Base-by-base conservation (phyloP, 2,888 invertebrate genomes). In the Teinopalpus imperialis region DNA sequence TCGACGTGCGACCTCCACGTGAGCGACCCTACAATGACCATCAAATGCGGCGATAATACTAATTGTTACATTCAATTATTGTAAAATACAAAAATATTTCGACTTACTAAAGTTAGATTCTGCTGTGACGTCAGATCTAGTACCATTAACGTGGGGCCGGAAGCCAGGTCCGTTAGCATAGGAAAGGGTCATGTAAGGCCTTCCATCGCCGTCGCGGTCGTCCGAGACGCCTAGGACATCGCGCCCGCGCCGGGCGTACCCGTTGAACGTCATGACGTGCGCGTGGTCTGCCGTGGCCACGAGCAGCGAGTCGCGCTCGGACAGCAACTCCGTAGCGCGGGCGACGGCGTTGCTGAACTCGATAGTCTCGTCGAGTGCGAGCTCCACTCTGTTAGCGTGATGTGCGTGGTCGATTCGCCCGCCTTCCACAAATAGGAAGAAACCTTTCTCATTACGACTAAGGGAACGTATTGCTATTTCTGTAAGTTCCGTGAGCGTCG, bases 271-370 rank as follows among this genome's bases (percentile, higher is more conserved):
- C 85, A 94, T 90, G 0, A 91, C 90, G 63, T 94, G 94, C 0
- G 93, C 90, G 66, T 94, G 94, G 74, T 94, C 94, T 0, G 93
- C 88, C 0, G 93, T 93, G 2, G 93, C 94, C n/a, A 95, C 90
- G 20, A 94, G 90, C 14, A 95, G 74, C 0, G 95, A 94, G 35
- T 95, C 93, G 0, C 90, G 75, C 6, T 74, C 74, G 32, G 71
- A 24, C 12, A 56, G 41, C 39, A 58, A 67, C 18, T 46, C 49
- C 31, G 80, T 56, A 2, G 94, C 61, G 12, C 53, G 52, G 29
- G 23, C 34, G n/a, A 92, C 76, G 23, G 94, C 91, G 4, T 81
- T 73, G 51, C 90, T 86, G 53, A 93, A 83, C 57, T 91, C 91
- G 0, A 92, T 64, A 0, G 92, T 91, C 66, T 94, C 94, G 49